Evolutionary conservation across 2,113 vertebrate species (phyloP).

Genomic region (Antechinus flavipes): DNA sequence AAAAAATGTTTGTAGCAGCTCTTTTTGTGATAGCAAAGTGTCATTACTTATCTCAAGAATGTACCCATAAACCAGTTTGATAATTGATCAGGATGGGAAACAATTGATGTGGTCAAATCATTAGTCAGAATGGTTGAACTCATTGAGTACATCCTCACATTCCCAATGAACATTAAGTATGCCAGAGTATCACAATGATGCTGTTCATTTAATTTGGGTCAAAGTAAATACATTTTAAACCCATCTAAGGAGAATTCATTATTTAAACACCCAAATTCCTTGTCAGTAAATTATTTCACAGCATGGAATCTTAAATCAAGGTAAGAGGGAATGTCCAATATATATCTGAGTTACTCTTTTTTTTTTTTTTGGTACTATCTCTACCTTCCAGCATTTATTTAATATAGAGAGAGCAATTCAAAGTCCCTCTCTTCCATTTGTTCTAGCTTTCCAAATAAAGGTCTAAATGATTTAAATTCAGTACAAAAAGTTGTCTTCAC

Average conservation of each 20-base stretch:
- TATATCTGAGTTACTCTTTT: background rate
- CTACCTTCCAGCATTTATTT: background rate
- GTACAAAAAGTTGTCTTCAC: background rate
- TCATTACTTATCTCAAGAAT: background rate
- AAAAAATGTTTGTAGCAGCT: too few relatives aligned
- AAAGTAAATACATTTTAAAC: background rate
- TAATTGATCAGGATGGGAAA: background rate
- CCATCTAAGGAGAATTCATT: background rate
- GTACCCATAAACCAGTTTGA: background rate
- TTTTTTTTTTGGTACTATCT: background rate
- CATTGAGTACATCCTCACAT: background rate
- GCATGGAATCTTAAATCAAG: background rate
- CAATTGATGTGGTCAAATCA: background rate
- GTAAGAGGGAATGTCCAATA: background rate
- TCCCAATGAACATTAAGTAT: background rate
- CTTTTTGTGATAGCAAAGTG: background rate
- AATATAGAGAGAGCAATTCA: background rate
- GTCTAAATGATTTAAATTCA: background rate
- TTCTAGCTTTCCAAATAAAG: background rate
- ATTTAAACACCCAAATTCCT: background rate
- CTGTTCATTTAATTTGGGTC: background rate
- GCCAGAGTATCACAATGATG: background rate
- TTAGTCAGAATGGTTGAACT: background rate
- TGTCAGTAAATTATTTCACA: background rate
- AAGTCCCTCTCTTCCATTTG: background rate